These are phyloP conservation scores for Etheostoma perlongum DNA, from an alignment of 2,797 vertebrate species.

Conservation along the genomic window DNA sequence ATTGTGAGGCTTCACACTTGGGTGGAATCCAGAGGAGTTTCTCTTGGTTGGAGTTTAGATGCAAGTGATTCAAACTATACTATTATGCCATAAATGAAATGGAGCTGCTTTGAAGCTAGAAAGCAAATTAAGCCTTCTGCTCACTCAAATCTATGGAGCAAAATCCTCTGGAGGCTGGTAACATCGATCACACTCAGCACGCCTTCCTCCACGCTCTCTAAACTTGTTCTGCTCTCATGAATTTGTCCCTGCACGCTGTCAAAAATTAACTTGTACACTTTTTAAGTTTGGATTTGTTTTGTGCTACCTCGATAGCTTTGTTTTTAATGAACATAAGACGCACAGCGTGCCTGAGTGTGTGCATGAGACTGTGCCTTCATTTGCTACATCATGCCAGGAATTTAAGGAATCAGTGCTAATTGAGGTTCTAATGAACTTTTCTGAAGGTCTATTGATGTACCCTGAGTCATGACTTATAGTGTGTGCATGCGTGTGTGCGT, in stretches of 20 bases:
- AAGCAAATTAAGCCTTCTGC: slow-evolving; percentile 43
- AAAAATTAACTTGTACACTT: slow-evolving; percentile 24
- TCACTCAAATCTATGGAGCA: slow-evolving; percentile 25
- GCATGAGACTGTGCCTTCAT: not conserved
- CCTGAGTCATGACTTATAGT: slow-evolving; percentile 17
- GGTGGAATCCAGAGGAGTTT: slow-evolving; percentile 20
- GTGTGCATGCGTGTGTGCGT: slow-evolving; percentile 12
- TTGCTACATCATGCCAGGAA: slow-evolving; percentile 18
- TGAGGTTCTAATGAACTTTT: slow-evolving; percentile 37
- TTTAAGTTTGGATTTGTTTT: slow-evolving; percentile 14
- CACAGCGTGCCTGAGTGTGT: not conserved
- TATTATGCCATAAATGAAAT: slow-evolving; percentile 14
- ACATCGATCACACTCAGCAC: slow-evolving; percentile 35
- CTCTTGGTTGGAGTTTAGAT: slow-evolving; percentile 18
- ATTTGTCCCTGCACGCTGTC: slow-evolving; percentile 9
- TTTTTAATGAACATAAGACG: slow-evolving; percentile 4
- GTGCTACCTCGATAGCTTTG: slow-evolving; percentile 8
- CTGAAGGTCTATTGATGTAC: slow-evolving; percentile 33
- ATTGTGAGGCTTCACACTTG: not conserved
- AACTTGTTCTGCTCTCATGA: slow-evolving; percentile 20
- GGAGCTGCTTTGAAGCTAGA: slow-evolving; percentile 41
- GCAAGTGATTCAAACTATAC: not conserved
- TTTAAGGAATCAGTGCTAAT: slow-evolving; percentile 38
- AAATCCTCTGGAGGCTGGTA: slow-evolving; percentile 36
- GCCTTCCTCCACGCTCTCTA: slow-evolving; percentile 7